phyloP scores from a whole-genome alignment of 2,888 invertebrate genomes.

The Tetranychus truncatus region DNA sequence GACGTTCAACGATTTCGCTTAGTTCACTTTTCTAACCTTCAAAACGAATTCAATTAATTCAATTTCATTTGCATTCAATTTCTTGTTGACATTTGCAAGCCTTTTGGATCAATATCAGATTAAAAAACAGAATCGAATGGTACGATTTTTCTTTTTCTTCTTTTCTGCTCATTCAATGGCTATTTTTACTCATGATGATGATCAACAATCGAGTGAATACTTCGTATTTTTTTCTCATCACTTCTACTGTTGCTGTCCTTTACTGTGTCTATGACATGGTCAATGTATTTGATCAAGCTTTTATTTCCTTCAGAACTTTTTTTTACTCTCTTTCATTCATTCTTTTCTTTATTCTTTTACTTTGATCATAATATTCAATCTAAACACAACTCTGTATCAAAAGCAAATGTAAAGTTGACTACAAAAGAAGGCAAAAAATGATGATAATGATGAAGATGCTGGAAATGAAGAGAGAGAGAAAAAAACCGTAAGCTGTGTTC shows the following conservation, averaged over 20 bases:
- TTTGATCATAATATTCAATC: not conserved
- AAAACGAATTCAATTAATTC: too few species aligned
- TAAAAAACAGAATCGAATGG: not conserved
- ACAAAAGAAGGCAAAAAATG: not conserved
- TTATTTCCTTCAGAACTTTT: not conserved
- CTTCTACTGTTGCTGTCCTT: too few species aligned
- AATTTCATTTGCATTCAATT: too few species aligned
- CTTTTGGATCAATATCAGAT: too few species aligned
- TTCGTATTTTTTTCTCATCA: not conserved
- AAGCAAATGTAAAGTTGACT: not conserved
- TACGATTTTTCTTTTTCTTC: not conserved
- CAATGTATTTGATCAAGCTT: not conserved
- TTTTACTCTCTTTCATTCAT: slow-evolving; percentile 11
- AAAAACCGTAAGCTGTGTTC: not conserved
- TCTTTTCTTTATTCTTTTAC: not conserved
- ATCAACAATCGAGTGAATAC: not conserved
- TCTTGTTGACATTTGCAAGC: too few species aligned
- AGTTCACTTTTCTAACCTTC: too few species aligned
- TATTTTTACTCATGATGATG: not conserved
- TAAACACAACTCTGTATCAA: too few species aligned
- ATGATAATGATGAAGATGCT: not conserved
- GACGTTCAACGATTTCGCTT: too few species aligned
- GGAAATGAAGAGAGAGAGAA: not conserved
- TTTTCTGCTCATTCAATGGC: not conserved
- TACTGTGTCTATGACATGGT: not conserved